phyloP scores from a whole-genome alignment of 2,888 invertebrate species.

The Cheilosia pagana region DNA sequence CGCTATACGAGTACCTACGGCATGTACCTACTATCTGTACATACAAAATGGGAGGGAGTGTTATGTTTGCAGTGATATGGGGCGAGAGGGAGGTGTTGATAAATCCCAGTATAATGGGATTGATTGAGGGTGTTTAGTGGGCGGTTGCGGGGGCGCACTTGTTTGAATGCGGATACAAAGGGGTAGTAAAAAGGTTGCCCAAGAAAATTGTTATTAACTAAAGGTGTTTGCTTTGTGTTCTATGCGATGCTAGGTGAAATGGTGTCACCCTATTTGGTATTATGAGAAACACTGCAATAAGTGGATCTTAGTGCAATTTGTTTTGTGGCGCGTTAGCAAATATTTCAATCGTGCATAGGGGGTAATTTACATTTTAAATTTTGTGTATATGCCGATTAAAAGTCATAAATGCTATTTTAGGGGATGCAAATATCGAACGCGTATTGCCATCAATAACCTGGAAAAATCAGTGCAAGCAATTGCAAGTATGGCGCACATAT shows the following conservation, averaged over 20 bases:
- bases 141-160: background rate
- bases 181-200: background rate
- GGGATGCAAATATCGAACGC: too few relatives aligned
- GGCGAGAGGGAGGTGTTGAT: background rate
- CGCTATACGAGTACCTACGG: background rate
- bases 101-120: slow-evolving; percentile 52
- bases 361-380: slow-evolving; percentile 6
- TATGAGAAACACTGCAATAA: slow-evolving; percentile 3
- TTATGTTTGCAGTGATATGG: background rate
- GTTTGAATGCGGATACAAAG: background rate
- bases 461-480: too few relatives aligned
- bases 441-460: too few relatives aligned
- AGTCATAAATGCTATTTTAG: too few relatives aligned
- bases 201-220: slow-evolving; percentile 51
- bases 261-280: background rate
- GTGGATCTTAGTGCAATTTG: slow-evolving; percentile 5
- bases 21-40: too few relatives aligned
- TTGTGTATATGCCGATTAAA: background rate
- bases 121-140: slow-evolving; percentile 17
- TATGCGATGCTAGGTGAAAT: slow-evolving; percentile 14
- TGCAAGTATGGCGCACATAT: too few relatives aligned
- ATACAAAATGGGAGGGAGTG: background rate
- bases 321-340: background rate
- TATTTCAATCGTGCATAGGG: background rate
- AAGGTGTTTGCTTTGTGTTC: slow-evolving; percentile 14